Conservation (phyloP, 2,797 vertebrate species). For the Triplophysa yarkandensis region DNA sequence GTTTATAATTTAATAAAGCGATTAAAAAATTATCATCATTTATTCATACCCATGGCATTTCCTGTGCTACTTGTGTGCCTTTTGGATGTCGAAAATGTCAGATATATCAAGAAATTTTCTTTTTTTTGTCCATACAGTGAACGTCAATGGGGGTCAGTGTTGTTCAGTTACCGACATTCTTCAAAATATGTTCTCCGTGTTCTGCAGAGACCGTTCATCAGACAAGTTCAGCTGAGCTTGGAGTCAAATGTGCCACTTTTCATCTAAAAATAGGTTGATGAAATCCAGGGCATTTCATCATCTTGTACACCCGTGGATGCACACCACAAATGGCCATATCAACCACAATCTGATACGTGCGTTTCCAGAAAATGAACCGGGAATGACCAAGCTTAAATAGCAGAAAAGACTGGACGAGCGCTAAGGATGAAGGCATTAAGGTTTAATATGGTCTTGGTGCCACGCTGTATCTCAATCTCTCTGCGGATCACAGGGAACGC, state of each 20-base stretch:
- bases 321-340: conserved; percentile 71
- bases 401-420: conserved; percentile 37
- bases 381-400: conserved; percentile 47
- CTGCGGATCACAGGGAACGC: conserved; percentile 61
- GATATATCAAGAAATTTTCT: too few species aligned
- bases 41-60: too few species aligned
- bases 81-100: too few species aligned
- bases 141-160: too few species aligned
- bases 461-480: conserved; percentile 67
- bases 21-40: background rate
- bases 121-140: too few species aligned
- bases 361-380: conserved; percentile 35
- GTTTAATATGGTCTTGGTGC: conserved; percentile 61
- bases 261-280: conserved; percentile 64
- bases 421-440: conserved; percentile 50
- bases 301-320: conserved; percentile 58
- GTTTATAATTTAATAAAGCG: conserved; percentile 20
- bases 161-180: too few species aligned
- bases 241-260: conserved; percentile 55
- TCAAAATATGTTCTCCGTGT: too few species aligned
- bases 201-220: too few species aligned
- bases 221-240: conserved; percentile 19
- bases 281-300: conserved; percentile 68
- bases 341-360: conserved; percentile 24
- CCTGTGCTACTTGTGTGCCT: too few species aligned